Base-by-base conservation (phyloP, 1,140 invertebrate species). In the Steinernema feltiae region DNA sequence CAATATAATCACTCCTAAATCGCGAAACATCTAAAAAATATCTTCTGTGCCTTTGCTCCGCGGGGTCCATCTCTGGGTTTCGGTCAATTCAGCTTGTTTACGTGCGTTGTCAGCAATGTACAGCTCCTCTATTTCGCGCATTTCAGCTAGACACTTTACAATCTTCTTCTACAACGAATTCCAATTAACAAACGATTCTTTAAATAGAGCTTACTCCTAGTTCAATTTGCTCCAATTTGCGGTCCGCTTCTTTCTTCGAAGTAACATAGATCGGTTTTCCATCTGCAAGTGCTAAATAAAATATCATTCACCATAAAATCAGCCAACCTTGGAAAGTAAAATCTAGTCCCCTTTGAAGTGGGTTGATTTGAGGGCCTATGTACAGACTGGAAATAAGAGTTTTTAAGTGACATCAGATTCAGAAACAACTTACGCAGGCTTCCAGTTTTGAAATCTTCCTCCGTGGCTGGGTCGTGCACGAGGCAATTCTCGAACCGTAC, bases 61-160 rank as follows among this genome's bases (percentile, higher is more conserved):
- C 53, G 53, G 53, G 15, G 53, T 63, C 53, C 53, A 63, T 63
- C 53, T 63, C 24, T 63, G 53, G 7, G 7, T 63, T 21, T 63
- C 53, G 53, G 53, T 21, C 12, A n/a, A 3, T 27, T 15, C 53
- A 27, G 53, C 53, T 27, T n/a, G 53, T 27, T 63, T 63, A 21
- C 24, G 53, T 3, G 53, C 53, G 15, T 63, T 27, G 15, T 15
- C 53, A 27, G 15, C 53, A 27, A 63, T 63, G 53, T 63, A 63
- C 53, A 63, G 7, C 53, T 63, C 24, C 24, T 63, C 53, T 21
- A 63, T 27, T 63, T 63, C 53, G 53, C 53, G 53, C 53, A 63
- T 63, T 3, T 63, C 53, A 27, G 53, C 53, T 3, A 63, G 53
- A 21, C 24, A 63, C 24, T 63, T 63, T 3, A 63, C 53, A 27